These are phyloP conservation scores for Aegotheles bennettii DNA, from an alignment of 2,113 vertebrate species.

Conservation along the genomic window DNA sequence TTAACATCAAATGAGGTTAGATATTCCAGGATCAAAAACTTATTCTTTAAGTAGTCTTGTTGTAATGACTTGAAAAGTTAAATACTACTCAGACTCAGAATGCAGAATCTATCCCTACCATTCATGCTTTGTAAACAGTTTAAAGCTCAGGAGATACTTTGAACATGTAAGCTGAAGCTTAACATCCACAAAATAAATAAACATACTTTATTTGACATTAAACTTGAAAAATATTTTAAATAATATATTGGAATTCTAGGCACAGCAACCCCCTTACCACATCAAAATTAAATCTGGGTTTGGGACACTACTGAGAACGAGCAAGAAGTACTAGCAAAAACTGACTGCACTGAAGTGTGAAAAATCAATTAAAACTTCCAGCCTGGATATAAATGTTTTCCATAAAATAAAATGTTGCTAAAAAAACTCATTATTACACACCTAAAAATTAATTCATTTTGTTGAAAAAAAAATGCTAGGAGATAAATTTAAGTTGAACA, in stretches of 20 bases:
- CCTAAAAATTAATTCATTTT: neutral
- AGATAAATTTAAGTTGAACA: neutral
- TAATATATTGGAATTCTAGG: conserved; percentile 2
- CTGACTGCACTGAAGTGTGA: conserved; percentile 13
- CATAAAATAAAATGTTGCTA: neutral
- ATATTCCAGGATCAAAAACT: neutral
- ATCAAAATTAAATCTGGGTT: conserved; percentile 40
- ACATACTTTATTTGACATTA: neutral
- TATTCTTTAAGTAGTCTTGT: neutral
- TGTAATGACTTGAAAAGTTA: neutral
- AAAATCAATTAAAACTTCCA: conserved; percentile 62
- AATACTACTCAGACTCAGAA: neutral
- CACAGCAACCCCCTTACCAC: neutral
- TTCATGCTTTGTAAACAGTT: neutral
- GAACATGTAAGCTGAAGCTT: neutral
- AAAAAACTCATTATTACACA: neutral
- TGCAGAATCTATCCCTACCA: neutral
- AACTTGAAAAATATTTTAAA: neutral
- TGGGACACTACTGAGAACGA: neutral
- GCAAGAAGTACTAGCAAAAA: conserved; percentile 2
- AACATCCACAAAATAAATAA: neutral
- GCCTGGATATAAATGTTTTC: neutral
- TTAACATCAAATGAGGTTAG: neutral
- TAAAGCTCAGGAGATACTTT: neutral
- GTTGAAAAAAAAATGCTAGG: neutral